Base-by-base conservation (phyloP, 2,888 invertebrate species). In the Cordilura impudica region DNA sequence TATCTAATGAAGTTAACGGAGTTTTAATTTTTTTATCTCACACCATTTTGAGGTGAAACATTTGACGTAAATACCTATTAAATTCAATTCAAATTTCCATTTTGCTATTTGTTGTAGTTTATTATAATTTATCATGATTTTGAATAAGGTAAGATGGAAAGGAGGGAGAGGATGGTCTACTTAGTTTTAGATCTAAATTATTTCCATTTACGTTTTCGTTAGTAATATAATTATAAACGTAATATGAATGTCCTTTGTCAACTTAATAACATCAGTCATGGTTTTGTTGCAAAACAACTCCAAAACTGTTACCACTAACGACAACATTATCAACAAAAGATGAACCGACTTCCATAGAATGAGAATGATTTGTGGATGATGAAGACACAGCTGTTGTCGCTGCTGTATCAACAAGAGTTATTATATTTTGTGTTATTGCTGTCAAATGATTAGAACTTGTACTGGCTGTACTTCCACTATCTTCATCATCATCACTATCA, bases 221-320 rank as follows among this genome's bases (percentile, higher is more conserved):
- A 35, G 12, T 45, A 53, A 63, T 47, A 35, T 47, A 18, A 54
- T 58, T 10, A 47, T 35, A 49, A 58, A 56, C 31, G 66, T 66
- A 7, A 39, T 18, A 47, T 47, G 18, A 56, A 72, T 29, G 14
- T 61, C 21, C 49, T 63, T 66, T 53, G 29, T 47, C 8, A 47
- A 58, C 45, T 58, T 69, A n/a, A 56, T 53, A 72, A 54, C 70
- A 78, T 78, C 78, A 79, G 70, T 74, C 78, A 39, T 66, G 21
- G 8, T 47, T 47, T 21, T 74, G 74, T 61, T 70, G 70, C 23
- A 66, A 61, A 54, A 54, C 60, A 45, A 58, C 65, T 16, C 61
- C 67, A n/a, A 78, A 58, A 58, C 58, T 58, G 26, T 54, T 70
- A 4, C 23, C 61, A 31, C 35, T 39, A 39, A 3, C 4, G 12